Evolutionary conservation across 1,140 invertebrate species (phyloP), one percentile per base, ranked within the genome.

Genomic region (Drosophila ogumai): DNA sequence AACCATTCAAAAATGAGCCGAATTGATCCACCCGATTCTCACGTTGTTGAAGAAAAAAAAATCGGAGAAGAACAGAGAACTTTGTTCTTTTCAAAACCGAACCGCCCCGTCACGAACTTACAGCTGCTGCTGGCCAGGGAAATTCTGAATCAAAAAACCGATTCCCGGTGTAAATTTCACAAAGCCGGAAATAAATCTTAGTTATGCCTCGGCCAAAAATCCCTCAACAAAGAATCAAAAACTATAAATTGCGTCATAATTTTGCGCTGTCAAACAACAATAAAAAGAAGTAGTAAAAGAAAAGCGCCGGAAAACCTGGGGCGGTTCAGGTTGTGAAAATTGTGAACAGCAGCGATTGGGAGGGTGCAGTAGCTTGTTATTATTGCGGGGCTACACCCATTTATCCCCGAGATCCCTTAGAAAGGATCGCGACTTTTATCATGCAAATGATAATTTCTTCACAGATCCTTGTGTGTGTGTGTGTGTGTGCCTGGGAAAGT

Each of bases 221-320:
- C 61, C 61, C 74, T 75, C 82, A 82, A 87, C 59, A 57, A 80
- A 50, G 69, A 80, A 69, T 49, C 69, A 65, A 76, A 88, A 90
- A 88, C 84, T 88, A 88, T 88, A 84, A 90, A 88, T 90, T 88
- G 84, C 84, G 84, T 88, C 84, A 88, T 88, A 90, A 88, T 88
- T 88, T 90, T 78, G 55, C 71, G 73, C 69, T 58, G 55, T 59
- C 66, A 78, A 82, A 76, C 79, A 82, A 82, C 69, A 72, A 66
- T 38, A 25, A 47, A 52, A 19, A 47, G 50, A 54, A 31, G 10
- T 38, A 40, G 28, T 38, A 38, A 50, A 46, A 43, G 17, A 74
- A 28, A 58, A 54, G 34, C 10, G 13, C n/a, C n/a, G 58, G 66
- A 66, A 87, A 84, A 6, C 63, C 73, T 88, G 78, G 17, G 50